Conservation (phyloP, 2,797 vertebrate species). For the Hypotaenidia okinawae region DNA sequence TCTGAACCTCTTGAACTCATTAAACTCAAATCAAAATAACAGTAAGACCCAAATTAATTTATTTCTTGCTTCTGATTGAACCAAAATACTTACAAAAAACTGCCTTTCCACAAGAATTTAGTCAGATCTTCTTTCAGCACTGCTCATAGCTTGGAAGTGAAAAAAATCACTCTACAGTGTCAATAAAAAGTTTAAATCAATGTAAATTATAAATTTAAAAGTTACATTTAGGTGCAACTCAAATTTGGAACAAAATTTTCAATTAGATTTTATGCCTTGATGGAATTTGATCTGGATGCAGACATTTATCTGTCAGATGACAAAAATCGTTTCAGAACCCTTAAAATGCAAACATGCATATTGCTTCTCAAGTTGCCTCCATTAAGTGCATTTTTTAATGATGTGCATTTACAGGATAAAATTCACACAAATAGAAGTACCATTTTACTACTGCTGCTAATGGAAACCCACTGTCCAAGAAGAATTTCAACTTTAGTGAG, state of each 20-base stretch:
- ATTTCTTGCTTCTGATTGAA: not conserved
- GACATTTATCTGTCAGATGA: not conserved
- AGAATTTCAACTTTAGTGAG: not conserved
- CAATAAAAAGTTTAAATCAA: not conserved
- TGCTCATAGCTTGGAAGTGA: not conserved
- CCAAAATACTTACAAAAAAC: not conserved
- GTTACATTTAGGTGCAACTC: not conserved
- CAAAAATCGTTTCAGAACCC: not conserved
- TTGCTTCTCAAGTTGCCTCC: not conserved
- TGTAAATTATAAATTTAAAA: not conserved
- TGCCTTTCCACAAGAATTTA: not conserved
- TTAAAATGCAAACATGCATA: not conserved
- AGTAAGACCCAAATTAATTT: not conserved
- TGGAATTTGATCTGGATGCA: not conserved
- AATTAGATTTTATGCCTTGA: not conserved
- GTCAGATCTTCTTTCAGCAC: not conserved
- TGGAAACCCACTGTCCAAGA: not conserved
- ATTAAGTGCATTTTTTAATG: not conserved
- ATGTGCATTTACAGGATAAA: not conserved
- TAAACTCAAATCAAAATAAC: slow-evolving; percentile 9
- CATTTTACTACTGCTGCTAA: not conserved
- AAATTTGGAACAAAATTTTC: not conserved
- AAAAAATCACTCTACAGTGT: not conserved
- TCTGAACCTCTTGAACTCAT: not conserved
- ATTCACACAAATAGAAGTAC: not conserved